Conservation (phyloP, 2,113 vertebrate genomes). For the Garra rufa region DNA sequence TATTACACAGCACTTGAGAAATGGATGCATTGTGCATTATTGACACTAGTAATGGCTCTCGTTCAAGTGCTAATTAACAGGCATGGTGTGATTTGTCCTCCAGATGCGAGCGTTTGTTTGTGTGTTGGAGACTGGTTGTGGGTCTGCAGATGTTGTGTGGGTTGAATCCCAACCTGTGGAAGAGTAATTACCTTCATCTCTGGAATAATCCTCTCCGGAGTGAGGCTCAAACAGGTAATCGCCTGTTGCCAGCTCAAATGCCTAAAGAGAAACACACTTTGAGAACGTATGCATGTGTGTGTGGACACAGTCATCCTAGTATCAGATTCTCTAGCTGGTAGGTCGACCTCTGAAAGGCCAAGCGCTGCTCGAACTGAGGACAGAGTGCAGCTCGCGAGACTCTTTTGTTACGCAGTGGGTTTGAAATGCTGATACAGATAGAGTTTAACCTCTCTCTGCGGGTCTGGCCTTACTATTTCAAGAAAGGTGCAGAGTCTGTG, state of each 20-base stretch:
- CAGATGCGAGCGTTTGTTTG: not conserved
- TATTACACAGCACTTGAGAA: not conserved
- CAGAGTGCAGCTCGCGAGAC: not conserved
- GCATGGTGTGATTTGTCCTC: constrained; percentile 33
- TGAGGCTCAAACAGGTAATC: constrained; percentile 97
- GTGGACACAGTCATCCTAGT: not conserved
- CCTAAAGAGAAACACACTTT: constrained; percentile 66
- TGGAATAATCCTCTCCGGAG: constrained; percentile 94
- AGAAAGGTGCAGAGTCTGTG: constrained; percentile 31
- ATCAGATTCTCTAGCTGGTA: constrained; percentile 18
- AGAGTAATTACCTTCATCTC: constrained; percentile 88
- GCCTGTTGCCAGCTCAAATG: constrained; percentile 94
- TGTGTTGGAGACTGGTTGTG: not conserved
- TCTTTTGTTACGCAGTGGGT: not conserved
- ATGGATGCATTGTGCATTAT: not conserved
- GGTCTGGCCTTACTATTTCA: not conserved
- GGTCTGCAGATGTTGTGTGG: not conserved
- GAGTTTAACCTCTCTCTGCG: not conserved
- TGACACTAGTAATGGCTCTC: constrained; percentile 38
- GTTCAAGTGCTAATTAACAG: constrained; percentile 43
- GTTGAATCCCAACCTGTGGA: constrained; percentile 8
- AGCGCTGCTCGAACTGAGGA: not conserved
- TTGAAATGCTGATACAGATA: constrained; percentile 25
- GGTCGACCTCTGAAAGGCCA: constrained; percentile 22
- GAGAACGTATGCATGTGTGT: not conserved